Evolutionary conservation across 2,113 vertebrate genomes (phyloP), one percentile per base, ranked within the genome.

Genomic region (Anguilla rostrata): DNA sequence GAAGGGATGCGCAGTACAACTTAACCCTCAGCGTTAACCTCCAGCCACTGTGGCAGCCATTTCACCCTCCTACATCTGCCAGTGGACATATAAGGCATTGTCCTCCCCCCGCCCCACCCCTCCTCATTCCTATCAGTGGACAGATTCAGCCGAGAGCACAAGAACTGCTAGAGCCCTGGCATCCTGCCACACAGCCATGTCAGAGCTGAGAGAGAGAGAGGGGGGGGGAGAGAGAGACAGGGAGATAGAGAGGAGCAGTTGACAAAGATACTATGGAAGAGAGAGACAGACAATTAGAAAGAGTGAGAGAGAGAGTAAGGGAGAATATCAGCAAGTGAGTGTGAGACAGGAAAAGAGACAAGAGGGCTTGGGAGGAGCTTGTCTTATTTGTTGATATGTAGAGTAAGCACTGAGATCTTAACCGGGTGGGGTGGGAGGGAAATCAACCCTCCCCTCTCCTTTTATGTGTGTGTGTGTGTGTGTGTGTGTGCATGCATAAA

Each of bases 31-130:
- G 87, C 78, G 86, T 89, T 84, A 84, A 78, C 63, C 71, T 75
- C 84, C 84, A 88, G 87, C 86, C 83, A 89, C 83, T 87, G 81
- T 88, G 87, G 92, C 87, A 87, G 86, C 87, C 83, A 39, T 81
- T 87, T 82, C 86, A 78, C 39, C 46, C 78, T 82, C 82, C 60
- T 84, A 60, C 39, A 82, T 79, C 83, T 87, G 75, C 15, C 89
- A 87, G 63, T 89, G 83, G 86, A 87, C 86, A 87, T 88, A 88
- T 85, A 88, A 88, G 87, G 87, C 78, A 85, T 85, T 88, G 89
- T 91, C 88, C 88, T 85, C 88, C 89, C 63, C 89, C 90, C 85
- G 88, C 89, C 75, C 66, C 34, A 53, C 49, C 49, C 49, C 49
- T 53, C 83, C 82, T 56, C 84, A 34, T 86, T 56, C 81, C 83